Percentiles rank a stretch among this genome's conserved stretches.
Evolutionary conservation across 2,797 vertebrate genomes (phyloP).

Genomic region (Microtus agrestis): DNA sequence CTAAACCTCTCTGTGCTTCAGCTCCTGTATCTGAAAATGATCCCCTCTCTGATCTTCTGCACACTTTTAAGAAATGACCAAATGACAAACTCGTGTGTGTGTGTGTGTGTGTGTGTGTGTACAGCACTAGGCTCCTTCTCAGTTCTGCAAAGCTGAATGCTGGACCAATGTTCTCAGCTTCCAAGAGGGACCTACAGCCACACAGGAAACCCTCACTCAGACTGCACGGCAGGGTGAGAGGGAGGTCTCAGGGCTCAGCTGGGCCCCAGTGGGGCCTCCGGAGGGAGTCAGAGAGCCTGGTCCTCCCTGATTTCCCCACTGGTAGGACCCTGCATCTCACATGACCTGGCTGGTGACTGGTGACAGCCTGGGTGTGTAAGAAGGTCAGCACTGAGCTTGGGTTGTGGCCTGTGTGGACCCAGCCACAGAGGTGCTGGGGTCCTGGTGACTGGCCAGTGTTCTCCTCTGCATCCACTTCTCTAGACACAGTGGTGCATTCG

Average conservation of each 20-base stretch:
- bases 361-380: fast-evolving
- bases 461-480: background rate
- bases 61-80: background rate
- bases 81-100: background rate
- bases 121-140: background rate
- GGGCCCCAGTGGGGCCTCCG: background rate
- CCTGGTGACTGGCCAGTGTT: fast-evolving
- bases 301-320: background rate
- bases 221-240: background rate
- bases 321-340: background rate
- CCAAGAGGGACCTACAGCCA: background rate
- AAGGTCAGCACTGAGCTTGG: too few relatives aligned
- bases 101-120: too few relatives aligned
- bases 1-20: background rate
- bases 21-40: background rate
- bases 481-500: too few relatives aligned
- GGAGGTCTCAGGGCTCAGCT: background rate
- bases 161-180: background rate
- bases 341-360: background rate
- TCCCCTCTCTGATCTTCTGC: background rate
- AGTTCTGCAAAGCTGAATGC: background rate
- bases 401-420: fast-evolving
- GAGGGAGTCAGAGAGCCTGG: background rate
- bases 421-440: fast-evolving
- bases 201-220: background rate